Conservation (phyloP, 2,113 vertebrate species). For the Psittacula cyanocephala region DNA sequence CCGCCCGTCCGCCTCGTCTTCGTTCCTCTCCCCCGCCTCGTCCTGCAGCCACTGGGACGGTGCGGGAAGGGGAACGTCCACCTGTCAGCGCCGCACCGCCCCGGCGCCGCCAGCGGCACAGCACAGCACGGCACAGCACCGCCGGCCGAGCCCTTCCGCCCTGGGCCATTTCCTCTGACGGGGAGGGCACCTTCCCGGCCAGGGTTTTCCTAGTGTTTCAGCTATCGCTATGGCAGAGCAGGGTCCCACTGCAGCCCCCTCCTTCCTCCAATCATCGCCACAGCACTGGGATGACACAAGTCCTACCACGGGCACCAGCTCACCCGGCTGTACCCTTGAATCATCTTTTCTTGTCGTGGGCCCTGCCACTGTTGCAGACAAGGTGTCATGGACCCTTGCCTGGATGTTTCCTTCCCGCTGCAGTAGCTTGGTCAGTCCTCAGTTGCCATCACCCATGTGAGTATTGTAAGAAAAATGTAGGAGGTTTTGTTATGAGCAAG, state of each 20-base stretch:
- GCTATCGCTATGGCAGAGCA: rapidly evolving
- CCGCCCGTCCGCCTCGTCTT: not conserved
- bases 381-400: rapidly evolving
- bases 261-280: rapidly evolving
- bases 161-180: not conserved
- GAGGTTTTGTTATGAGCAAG: not conserved
- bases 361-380: rapidly evolving
- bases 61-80: not conserved
- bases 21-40: not conserved
- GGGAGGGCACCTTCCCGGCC: not conserved
- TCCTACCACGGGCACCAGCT: not conserved
- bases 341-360: not conserved
- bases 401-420: not conserved
- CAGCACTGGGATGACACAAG: not conserved
- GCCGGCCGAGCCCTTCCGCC: not conserved
- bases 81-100: not conserved
- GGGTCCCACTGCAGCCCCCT: not conserved
- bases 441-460: not conserved
- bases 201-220: not conserved
- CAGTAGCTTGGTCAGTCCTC: not conserved
- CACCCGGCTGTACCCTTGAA: rapidly evolving
- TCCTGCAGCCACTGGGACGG: not conserved
- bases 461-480: not conserved
- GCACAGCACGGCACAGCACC: too few relatives aligned
- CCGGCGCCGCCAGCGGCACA: too few relatives aligned